Evolutionary conservation across 30 jellyfish, hydroid and myxozoan genomes (phyloP).

Genomic region (Aurelia sp.): DNA sequence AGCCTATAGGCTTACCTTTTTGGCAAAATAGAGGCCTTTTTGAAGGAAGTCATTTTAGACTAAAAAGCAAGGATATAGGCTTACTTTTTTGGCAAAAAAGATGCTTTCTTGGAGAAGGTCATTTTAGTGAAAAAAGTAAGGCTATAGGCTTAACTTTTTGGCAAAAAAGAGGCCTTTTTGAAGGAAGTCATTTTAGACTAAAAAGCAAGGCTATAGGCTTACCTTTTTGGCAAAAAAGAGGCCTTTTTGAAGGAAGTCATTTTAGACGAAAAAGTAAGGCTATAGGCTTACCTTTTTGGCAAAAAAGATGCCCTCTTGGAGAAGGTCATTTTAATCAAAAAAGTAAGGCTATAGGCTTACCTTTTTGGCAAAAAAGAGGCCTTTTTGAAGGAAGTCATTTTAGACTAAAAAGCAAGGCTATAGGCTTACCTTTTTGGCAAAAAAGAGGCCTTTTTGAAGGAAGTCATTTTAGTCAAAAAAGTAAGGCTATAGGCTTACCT

Average conservation of each 20-base stretch:
- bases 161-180: neutral
- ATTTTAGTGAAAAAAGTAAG: neutral
- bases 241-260: too few relatives aligned
- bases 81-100: neutral
- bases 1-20: neutral
- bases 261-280: neutral
- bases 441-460: too few relatives aligned
- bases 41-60: neutral
- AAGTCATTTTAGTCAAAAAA: too few relatives aligned
- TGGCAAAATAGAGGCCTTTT: neutral
- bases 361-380: too few relatives aligned
- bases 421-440: too few relatives aligned
- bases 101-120: neutral
- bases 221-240: neutral
- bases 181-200: neutral
- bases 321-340: too few relatives aligned
- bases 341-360: too few relatives aligned
- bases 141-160: neutral
- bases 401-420: too few relatives aligned
- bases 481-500: neutral
- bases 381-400: too few relatives aligned
- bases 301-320: too few relatives aligned
- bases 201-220: neutral
- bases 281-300: neutral
- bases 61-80: neutral